A percentile compares a stretch with the other conserved stretches of the same genome.
phyloP scores from a whole-genome alignment of 92 coral and sea anemone genomes.

The Montipora capitata region DNA sequence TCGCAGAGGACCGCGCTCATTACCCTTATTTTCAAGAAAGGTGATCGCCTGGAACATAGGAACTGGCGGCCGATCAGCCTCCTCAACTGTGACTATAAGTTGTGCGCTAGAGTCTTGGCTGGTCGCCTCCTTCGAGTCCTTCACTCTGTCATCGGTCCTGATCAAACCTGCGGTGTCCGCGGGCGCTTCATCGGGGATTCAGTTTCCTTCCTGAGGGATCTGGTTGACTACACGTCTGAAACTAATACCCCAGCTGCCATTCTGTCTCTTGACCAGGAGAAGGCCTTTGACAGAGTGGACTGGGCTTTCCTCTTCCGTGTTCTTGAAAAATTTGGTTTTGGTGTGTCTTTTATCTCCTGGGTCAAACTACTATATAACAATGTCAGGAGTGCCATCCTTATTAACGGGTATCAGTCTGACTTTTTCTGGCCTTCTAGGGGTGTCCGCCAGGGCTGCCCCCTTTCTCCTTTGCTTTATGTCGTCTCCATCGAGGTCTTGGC shows the following conservation, averaged over 20 bases:
- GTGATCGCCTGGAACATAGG: constrained; percentile 18
- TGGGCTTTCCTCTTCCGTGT: constrained; percentile 58
- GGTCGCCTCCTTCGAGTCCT: constrained; percentile 52
- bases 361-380: constrained; percentile 44
- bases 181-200: constrained; percentile 70
- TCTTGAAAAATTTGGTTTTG: constrained; percentile 59
- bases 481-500: constrained; percentile 64
- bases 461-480: constrained; percentile 60
- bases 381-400: constrained; percentile 49
- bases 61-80: constrained; percentile 84
- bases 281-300: constrained; percentile 74
- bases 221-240: neutral
- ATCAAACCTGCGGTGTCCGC: constrained; percentile 76
- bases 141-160: constrained; percentile 1
- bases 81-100: constrained; percentile 71
- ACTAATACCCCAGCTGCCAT: constrained; percentile 14
- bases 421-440: constrained; percentile 57
- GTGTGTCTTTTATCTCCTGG: constrained; percentile 63
- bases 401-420: constrained; percentile 53
- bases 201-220: constrained; percentile 50
- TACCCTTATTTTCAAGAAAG: constrained; percentile 64
- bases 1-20: constrained; percentile 60
- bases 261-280: constrained; percentile 73
- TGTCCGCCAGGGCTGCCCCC: constrained; percentile 81
- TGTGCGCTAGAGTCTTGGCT: constrained; percentile 21